Evolutionary conservation across 2,797 vertebrate species (phyloP).

Genomic region (Trichosurus vulpecula): DNA sequence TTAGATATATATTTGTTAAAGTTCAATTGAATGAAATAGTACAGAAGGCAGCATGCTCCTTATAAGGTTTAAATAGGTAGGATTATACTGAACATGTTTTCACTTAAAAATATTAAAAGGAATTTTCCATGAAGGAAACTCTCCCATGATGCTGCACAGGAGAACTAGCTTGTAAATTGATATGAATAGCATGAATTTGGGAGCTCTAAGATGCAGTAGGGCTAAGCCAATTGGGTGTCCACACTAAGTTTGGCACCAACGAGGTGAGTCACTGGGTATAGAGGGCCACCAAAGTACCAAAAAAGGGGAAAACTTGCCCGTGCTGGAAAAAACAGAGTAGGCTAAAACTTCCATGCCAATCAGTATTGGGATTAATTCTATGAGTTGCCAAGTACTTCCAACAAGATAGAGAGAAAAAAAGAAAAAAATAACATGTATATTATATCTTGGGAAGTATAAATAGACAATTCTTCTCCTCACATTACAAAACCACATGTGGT

Average conservation of each 20-base stretch:
- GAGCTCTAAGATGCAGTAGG: background rate
- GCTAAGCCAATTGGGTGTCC: background rate
- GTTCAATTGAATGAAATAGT: background rate
- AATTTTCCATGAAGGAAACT: background rate
- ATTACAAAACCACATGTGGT: constrained; percentile 18
- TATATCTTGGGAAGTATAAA: constrained; percentile 16
- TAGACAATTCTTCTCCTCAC: background rate
- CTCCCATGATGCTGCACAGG: background rate
- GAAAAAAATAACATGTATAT: background rate
- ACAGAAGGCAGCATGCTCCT: background rate
- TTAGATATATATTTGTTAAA: background rate
- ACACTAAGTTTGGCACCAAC: background rate
- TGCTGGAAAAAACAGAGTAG: background rate
- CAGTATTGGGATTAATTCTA: background rate
- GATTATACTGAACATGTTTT: background rate
- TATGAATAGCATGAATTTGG: background rate
- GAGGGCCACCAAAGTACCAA: background rate
- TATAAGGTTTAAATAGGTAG: background rate
- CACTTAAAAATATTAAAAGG: background rate
- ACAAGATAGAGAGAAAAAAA: background rate
- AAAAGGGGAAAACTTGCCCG: background rate
- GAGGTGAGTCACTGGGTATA: background rate
- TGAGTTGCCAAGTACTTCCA: background rate
- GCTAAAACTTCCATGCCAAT: background rate
- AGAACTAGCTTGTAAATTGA: background rate